These are phyloP conservation scores for Todiramphus saurophagus DNA, from an alignment of 2,113 vertebrate species.

Conservation along the genomic window DNA sequence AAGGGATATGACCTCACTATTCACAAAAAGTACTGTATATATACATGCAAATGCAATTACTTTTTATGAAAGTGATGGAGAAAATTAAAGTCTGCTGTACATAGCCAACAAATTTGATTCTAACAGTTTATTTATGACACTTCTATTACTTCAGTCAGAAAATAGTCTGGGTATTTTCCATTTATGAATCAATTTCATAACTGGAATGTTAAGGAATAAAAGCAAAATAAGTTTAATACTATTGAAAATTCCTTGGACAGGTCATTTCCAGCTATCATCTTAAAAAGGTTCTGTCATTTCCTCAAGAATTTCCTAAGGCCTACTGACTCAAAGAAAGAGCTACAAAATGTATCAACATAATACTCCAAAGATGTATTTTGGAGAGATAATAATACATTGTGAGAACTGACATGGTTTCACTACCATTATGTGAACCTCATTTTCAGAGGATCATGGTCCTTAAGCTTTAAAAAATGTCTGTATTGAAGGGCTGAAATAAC, in stretches of 20 bases:
- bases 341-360: background rate
- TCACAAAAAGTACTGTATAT: background rate
- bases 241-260: background rate
- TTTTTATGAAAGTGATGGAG: background rate
- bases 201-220: background rate
- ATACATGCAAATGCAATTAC: background rate
- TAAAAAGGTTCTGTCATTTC: background rate
- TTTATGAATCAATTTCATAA: background rate
- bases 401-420: background rate
- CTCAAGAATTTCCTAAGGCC: background rate
- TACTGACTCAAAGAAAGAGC: background rate
- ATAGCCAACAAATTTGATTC: background rate
- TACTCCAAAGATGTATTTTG: background rate
- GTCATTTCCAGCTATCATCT: background rate
- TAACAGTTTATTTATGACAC: background rate
- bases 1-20: background rate
- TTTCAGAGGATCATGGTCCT: background rate
- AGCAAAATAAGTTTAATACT: background rate
- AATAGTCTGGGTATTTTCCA: background rate
- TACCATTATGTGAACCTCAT: background rate
- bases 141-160: background rate
- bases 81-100: background rate
- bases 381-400: background rate
- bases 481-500: background rate
- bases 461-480: background rate